Conservation (phyloP, 2,888 invertebrate genomes). For the Branchellion lobata region DNA sequence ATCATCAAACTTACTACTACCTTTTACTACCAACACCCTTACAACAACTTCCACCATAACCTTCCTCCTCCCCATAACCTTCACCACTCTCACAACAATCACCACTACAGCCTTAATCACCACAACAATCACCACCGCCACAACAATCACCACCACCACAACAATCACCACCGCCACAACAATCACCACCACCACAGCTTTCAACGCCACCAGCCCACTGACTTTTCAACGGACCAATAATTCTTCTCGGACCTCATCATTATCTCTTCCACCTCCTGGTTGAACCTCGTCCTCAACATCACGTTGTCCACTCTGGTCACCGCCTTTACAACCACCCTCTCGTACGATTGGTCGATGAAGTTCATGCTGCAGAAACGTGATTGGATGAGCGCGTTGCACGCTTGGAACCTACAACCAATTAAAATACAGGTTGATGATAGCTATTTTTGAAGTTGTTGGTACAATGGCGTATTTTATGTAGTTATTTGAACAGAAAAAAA, state of each 20-base stretch:
- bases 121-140: background rate
- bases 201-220: background rate
- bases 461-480: too few species aligned
- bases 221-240: constrained; percentile 40
- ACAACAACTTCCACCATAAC: constrained; percentile 55
- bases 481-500: too few species aligned
- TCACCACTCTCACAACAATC: too few species aligned
- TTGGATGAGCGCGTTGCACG: constrained; percentile 60
- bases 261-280: constrained; percentile 55
- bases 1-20: background rate
- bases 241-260: constrained; percentile 57
- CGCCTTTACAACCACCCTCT: constrained; percentile 58
- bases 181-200: background rate
- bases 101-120: too few species aligned
- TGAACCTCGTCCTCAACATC: constrained; percentile 58
- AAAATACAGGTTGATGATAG: background rate
- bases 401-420: constrained; percentile 57
- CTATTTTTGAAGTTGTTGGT: too few species aligned
- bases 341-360: constrained; percentile 54
- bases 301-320: constrained; percentile 60
- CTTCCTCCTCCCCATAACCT: too few species aligned
- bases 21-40: background rate
- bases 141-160: constrained; percentile 51
- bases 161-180: background rate
- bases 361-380: constrained; percentile 62